A percentile compares a stretch with the other conserved stretches of the same genome.
Conservation (phyloP, 2,113 vertebrate genomes). For the Ptychochromis oligacanthus region DNA sequence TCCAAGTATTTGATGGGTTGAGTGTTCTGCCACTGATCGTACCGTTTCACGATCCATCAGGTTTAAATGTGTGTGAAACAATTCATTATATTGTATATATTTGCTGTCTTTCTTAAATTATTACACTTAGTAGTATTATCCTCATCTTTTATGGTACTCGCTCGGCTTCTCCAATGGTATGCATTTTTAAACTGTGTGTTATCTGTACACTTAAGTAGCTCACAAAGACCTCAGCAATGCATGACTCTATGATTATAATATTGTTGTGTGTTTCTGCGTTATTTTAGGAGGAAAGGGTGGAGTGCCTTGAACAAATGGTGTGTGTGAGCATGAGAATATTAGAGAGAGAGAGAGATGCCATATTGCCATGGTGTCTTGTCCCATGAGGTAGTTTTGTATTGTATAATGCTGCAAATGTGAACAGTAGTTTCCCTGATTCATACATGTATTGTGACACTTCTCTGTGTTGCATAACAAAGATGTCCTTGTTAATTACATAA, state of each 20-base stretch:
- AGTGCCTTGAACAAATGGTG: conserved; percentile 31
- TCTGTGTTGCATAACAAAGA: conserved; percentile 44
- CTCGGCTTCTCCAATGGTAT: not conserved
- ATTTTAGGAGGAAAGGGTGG: conserved; percentile 17
- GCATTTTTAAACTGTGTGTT: not conserved
- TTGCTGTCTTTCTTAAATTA: not conserved
- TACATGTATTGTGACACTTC: not conserved
- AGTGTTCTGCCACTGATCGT: conserved; percentile 22
- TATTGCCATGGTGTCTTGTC: conserved; percentile 1
- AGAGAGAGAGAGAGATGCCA: not conserved
- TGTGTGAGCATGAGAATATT: conserved; percentile 11
- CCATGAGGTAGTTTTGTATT: not conserved
- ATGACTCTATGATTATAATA: conserved; percentile 24
- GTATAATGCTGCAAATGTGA: not conserved
- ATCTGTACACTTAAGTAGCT: conserved; percentile 11
- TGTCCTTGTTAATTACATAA: conserved; percentile 53
- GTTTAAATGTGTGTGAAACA: not conserved
- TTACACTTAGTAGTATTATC: not conserved
- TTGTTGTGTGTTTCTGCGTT: conserved; percentile 36
- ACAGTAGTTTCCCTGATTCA: not conserved
- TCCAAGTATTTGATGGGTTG: conserved; percentile 6
- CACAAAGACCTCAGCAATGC: conserved; percentile 3
- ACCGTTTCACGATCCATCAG: conserved; percentile 38
- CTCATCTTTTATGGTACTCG: not conserved
- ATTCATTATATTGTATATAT: not conserved